Evolutionary conservation across 2,888 invertebrate species (phyloP), one percentile per base, ranked within the genome.

Genomic region (Chaetogeoica ovagalla): DNA sequence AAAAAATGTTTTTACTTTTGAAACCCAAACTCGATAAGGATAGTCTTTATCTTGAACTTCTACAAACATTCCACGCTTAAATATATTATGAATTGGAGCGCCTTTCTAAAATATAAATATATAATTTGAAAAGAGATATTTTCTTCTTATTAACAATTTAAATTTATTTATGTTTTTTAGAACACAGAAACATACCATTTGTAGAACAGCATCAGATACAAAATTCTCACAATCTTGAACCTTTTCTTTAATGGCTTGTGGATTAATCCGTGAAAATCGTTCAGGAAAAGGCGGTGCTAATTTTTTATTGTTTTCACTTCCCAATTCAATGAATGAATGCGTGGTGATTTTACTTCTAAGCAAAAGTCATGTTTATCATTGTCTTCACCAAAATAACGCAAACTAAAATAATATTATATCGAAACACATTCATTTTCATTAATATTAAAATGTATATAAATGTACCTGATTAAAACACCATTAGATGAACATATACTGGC

Each of bases 21-120:
- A 71, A 71, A 79, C n/a, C 79, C 79, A 79, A 71, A 79, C 79
- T 65, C 71, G 48, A 55, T 79, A 79, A 23, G 79, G 79, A n/a
- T 57, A 79, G 52, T 79, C 79, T 71, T 43, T 79, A 57, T 79
- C 79, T 65, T 71, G 79, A 63, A 79, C 62, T 79, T 79, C 79
- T 17, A 79, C 63, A n/a, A 30, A 71, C 79, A 79, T 79, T 43
- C 3, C 79, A n/a, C 57, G 23, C 17, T 79, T 79, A 43, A 79
- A 71, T 63, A 79, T 43, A 71, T 79, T 79, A 57, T 63, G 43
- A 79, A 79, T 79, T 65, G 79, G 63, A 19, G 63, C 71, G 63
- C 79, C 79, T 43, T 15, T 48, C 79, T 79, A 43, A 65, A 79
- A 68, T 75, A 23, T 59, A 59, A 21, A 43, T 57, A 23, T 17